Conservation (phyloP, 1,140 invertebrate species). For the Archivesica marissinica region DNA sequence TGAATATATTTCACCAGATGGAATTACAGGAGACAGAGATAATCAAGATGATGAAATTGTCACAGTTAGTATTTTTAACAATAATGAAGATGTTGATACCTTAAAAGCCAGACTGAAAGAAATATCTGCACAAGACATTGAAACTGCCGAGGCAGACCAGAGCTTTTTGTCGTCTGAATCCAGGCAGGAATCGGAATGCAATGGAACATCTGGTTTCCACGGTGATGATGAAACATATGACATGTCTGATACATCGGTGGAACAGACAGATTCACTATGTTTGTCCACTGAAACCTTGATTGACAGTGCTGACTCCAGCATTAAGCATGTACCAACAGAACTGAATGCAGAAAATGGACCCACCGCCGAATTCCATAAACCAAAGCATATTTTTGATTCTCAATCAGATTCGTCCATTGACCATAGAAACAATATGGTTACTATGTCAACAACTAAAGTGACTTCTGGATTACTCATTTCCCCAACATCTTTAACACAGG, state of each 20-base stretch:
- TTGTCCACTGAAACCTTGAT: slow-evolving; percentile 60
- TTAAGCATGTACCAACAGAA: background rate
- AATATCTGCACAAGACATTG: background rate
- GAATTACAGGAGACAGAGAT: background rate
- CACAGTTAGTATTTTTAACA: slow-evolving; percentile 44
- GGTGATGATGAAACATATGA: background rate
- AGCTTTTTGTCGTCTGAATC: background rate
- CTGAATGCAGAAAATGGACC: background rate
- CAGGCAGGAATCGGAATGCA: background rate
- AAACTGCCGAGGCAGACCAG: background rate
- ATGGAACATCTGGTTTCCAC: background rate
- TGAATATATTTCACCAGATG: slow-evolving; percentile 1
- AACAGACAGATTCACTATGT: slow-evolving; percentile 34
- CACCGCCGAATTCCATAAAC: background rate
- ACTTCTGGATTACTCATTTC: slow-evolving; percentile 75
- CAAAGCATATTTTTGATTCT: slow-evolving; percentile 20
- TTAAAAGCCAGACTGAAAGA: slow-evolving; percentile 47
- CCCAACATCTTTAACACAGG: slow-evolving; percentile 74
- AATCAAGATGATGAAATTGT: slow-evolving; percentile 37
- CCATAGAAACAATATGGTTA: slow-evolving; percentile 23
- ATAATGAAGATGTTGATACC: slow-evolving; percentile 52
- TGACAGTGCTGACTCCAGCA: slow-evolving; percentile 29
- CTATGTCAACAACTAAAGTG: slow-evolving; percentile 59
- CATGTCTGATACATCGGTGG: background rate
- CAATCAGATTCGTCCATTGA: background rate